These are phyloP conservation scores for Perca flavescens DNA, from an alignment of 2,113 vertebrate species.

Conservation along the genomic window DNA sequence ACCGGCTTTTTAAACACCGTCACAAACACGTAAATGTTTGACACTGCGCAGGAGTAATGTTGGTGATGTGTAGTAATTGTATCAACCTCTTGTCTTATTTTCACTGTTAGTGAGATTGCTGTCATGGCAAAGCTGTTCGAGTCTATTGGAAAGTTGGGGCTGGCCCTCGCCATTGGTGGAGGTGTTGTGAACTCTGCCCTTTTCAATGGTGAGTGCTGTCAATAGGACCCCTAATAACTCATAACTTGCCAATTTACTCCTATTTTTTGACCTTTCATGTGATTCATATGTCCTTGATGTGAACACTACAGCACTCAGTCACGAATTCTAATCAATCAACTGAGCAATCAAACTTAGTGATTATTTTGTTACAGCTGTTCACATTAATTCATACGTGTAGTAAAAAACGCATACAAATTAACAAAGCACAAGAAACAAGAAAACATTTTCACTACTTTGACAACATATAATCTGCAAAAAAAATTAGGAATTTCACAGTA, in stretches of 20 bases:
- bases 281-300: too few relatives aligned
- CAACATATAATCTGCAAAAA: background rate
- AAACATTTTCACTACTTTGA: background rate
- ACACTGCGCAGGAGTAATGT: background rate
- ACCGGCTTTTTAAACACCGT: background rate
- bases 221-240: background rate
- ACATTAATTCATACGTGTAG: background rate
- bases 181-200: conserved; percentile 95
- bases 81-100: background rate
- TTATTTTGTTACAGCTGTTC: too few relatives aligned
- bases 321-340: too few relatives aligned
- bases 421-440: background rate
- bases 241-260: too few relatives aligned
- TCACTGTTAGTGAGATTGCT: conserved; percentile 39
- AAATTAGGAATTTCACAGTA: background rate
- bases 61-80: background rate
- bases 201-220: conserved; percentile 90
- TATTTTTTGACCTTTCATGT: too few relatives aligned
- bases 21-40: background rate
- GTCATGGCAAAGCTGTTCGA: conserved; percentile 92
- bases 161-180: conserved; percentile 92
- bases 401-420: background rate
- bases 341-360: too few relatives aligned
- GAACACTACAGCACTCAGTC: too few relatives aligned
- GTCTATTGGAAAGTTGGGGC: conserved; percentile 93